Conservation (phyloP, 2,888 invertebrate genomes). For the Tipula confusa region DNA sequence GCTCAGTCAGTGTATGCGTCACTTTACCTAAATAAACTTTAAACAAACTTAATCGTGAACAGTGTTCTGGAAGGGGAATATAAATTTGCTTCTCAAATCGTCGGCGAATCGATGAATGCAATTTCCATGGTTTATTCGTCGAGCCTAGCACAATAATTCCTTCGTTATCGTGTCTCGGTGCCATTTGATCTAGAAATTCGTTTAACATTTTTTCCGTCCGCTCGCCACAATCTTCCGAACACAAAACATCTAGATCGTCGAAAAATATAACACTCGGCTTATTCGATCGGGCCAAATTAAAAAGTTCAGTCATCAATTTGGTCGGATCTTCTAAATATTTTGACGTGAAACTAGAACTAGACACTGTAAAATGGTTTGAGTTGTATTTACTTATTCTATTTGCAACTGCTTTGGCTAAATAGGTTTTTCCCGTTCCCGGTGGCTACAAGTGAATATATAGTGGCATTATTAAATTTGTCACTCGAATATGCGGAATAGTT, state of each 20-base stretch:
- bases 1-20: constrained; percentile 68
- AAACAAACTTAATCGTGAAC: constrained; percentile 83
- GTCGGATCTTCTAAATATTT: constrained; percentile 98
- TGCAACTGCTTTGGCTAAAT: constrained; percentile 92
- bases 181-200: constrained; percentile 96
- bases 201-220: constrained; percentile 92
- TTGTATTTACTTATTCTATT: constrained; percentile 82
- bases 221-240: constrained; percentile 93
- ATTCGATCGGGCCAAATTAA: constrained; percentile 81
- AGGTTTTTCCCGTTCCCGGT: constrained; percentile 96
- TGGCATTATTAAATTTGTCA: constrained; percentile 32
- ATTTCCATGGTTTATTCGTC: constrained; percentile 90
- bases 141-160: constrained; percentile 83
- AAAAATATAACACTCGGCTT: constrained; percentile 96
- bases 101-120: constrained; percentile 87
- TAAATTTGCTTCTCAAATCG: constrained; percentile 95
- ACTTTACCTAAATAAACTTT: constrained; percentile 86
- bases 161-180: constrained; percentile 86
- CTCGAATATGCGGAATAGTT: not conserved
- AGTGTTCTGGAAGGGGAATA: constrained; percentile 88
- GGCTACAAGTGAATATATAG: constrained; percentile 56
- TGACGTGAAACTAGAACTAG: constrained; percentile 90
- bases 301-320: constrained; percentile 82
- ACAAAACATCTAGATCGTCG: constrained; percentile 91
- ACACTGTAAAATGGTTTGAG: constrained; percentile 93